Evolutionary conservation across 2,888 invertebrate genomes (phyloP).

Genomic region (Thymelicus lineola): DNA sequence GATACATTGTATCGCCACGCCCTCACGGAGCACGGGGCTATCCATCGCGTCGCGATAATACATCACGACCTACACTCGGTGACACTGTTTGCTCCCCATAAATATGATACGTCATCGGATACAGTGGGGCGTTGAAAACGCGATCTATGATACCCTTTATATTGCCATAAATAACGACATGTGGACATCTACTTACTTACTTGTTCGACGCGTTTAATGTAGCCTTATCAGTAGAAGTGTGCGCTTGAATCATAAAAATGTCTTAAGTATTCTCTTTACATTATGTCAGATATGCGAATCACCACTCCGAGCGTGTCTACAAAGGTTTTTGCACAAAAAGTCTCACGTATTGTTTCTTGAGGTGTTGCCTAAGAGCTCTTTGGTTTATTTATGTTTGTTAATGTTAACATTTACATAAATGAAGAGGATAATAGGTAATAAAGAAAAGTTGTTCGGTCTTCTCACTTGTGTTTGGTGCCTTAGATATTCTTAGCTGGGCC

Average conservation of each 20-base stretch:
- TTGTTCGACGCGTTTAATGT: conserved; percentile 38
- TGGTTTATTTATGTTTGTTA: conserved; percentile 12
- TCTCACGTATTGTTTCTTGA: conserved; percentile 17
- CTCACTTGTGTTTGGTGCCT: too few species aligned
- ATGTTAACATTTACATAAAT: conserved; percentile 9
- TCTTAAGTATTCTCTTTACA: conserved; percentile 28
- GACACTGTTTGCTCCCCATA: conserved; percentile 58
- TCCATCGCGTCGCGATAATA: conserved; percentile 61
- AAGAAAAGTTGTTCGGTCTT: neutral
- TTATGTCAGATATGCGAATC: conserved; percentile 22
- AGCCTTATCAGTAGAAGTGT: conserved; percentile 21
- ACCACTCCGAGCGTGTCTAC: neutral
- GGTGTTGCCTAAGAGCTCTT: conserved; percentile 16
- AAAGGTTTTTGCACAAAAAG: conserved; percentile 20
- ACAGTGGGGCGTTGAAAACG: conserved; percentile 57
- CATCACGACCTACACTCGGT: conserved; percentile 69
- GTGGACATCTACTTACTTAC: conserved; percentile 71
- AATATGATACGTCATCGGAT: conserved; percentile 76
- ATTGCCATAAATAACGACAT: conserved; percentile 71
- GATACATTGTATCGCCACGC: conserved; percentile 29
- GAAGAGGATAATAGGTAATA: conserved; percentile 2
- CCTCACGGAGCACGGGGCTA: conserved; percentile 43
- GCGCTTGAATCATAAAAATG: conserved; percentile 32
- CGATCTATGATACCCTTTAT: conserved; percentile 65
- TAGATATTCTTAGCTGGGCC: too few species aligned